Evolutionary conservation across 64 coral and sea anemone genomes (phyloP).

Genomic region (Catalaphyllia jardinei): DNA sequence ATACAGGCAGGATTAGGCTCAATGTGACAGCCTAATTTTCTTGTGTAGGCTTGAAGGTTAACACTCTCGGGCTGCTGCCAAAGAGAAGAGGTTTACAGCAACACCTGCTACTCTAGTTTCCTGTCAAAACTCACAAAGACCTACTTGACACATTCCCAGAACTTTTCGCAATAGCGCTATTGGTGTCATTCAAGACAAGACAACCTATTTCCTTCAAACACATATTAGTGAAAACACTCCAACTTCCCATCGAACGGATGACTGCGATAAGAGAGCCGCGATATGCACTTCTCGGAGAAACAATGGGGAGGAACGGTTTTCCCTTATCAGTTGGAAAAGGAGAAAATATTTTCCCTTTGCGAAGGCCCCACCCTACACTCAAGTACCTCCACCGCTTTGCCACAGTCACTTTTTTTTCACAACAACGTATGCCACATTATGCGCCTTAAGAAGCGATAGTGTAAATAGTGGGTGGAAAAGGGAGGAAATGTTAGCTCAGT

Average conservation of each 20-base stretch:
- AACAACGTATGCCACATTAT: conserved; percentile 33
- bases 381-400: neutral
- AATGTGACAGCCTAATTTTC: conserved; percentile 53
- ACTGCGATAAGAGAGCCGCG: conserved; percentile 28
- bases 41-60: conserved; percentile 42
- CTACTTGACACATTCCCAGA: conserved; percentile 56
- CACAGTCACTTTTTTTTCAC: conserved; percentile 12
- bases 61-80: conserved; percentile 42
- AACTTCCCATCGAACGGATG: conserved; percentile 54
- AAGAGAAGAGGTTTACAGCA: conserved; percentile 41
- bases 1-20: conserved; percentile 34
- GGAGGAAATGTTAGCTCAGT: conserved; percentile 83
- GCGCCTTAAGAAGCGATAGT: conserved; percentile 34
- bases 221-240: conserved; percentile 58
- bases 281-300: neutral
- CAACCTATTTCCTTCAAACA: conserved; percentile 50
- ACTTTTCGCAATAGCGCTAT: conserved; percentile 42
- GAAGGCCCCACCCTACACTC: conserved; percentile 16
- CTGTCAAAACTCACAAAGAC: conserved; percentile 56
- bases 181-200: conserved; percentile 50
- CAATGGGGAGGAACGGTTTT: conserved; percentile 30
- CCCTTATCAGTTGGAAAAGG: neutral
- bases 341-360: neutral
- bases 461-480: conserved; percentile 64
- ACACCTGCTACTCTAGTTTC: conserved; percentile 54